Base-by-base conservation (phyloP, 2,888 invertebrate genomes). In the Timema cristinae region DNA sequence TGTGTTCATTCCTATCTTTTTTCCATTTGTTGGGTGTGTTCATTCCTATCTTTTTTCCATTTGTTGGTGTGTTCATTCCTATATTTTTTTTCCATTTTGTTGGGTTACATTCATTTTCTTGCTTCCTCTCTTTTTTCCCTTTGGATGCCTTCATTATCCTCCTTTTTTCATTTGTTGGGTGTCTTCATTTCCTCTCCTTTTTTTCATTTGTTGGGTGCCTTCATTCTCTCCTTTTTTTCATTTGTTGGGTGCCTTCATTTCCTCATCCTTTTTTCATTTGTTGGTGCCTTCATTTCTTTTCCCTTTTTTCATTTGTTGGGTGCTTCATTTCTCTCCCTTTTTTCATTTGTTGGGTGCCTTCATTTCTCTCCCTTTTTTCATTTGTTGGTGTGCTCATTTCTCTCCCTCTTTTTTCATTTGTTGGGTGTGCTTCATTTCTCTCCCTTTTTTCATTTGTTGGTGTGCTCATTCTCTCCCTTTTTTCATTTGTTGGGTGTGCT, bases 271-370 rank as follows among this genome's bases (percentile, higher is more conserved):
- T 9, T 52, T 11, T 52, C 52, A 10, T 11, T 52, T 11, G 9
- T 52, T 9, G 9, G 52, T 52, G 9, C 11, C 52, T 52, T 11
- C 52, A 10, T 10, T 52, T 11, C 11, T 11, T 52, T 11, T 52
- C 11, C 52, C 52, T 52, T 52, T 9, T 11, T 52, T 11, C 52
- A 9, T 11, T 52, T 11, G 9, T 51, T 66, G 61, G 66, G 68
- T 32, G 13, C 66, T 10, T 51, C n/a, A 32, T 70, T 69, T 74
- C 66, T 5, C 47, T 67, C 48, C 11, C 47, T 67, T 11, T 7
- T 48, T 67, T 48, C 47, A 10, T 10, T 47, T 10, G 11, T 8
- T 67, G 13, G 7, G 7, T 67, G 13, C 7, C 48, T 10, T 10
- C 67, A 47, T 48, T n/a, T 67, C 52, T 52, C 52, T 52, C 11